Evolutionary conservation across 2,797 vertebrate genomes (phyloP), one percentile per base, ranked within the genome.

Genomic region (Muraenolepis orangiensis): DNA sequence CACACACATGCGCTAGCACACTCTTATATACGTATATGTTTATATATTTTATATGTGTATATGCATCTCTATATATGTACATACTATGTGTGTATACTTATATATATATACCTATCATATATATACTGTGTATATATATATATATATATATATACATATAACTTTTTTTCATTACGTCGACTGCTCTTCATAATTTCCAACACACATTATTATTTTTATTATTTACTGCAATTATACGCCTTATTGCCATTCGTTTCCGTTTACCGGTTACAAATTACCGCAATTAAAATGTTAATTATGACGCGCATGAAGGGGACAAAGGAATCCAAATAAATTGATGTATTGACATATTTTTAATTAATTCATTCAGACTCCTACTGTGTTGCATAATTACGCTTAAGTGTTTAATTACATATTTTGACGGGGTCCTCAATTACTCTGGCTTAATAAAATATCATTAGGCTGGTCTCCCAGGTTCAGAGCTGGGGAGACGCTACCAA

Each of bases 341-440:
- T 94, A 96, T 95, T 94, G 91, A 93, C 92, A 71, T 92, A 92
- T 95, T 94, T 92, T 92, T 94, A 95, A 96, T 96, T 95, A 96
- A 96, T 95, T 96, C 93, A 94, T 94, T 94, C 89, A 91, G 92
- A 94, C 87, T 94, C 94, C 89, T 93, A 95, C 94, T 95, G 95
- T 93, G 94, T 90, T 91, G 93, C 92, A 94, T 95, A 95, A 96
- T 95, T 95, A 95, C 91, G 93, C 94, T 94, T 94, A 94, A 95
- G 95, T 95, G 96, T 95, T 97, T 96, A 96, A 96, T 96, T 95
- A 95, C 95, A 95, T 96, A 97, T 96, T 96, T 96, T 95, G 94
- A 95, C 94, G 94, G 93, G 94, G 92, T 93, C 95, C 96, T 96
- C 95, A 96, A 96, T 95, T 95, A 96, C 95, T 95, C 90, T 89